A percentile compares a stretch with the other conserved stretches of the same genome.
These are phyloP conservation scores for Rhagophthalmus giganteus DNA, from an alignment of 2,888 invertebrate species.

Conservation along the genomic window DNA sequence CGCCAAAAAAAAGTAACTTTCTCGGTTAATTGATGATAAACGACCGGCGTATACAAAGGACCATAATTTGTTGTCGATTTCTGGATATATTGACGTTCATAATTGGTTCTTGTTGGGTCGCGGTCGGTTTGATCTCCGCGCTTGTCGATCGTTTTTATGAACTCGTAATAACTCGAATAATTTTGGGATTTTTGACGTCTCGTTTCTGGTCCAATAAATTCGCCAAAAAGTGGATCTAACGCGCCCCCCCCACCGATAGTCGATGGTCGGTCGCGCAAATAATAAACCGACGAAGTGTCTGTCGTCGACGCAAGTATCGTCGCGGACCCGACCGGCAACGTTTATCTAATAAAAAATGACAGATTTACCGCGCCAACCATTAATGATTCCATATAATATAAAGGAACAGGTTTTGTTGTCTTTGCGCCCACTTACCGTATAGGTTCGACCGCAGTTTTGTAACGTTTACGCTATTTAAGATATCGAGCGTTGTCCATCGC, in stretches of 20 bases:
- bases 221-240: no score
- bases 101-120: conserved; percentile 47
- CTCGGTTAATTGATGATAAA: conserved; percentile 55
- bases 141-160: conserved; percentile 23
- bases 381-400: conserved; percentile 36
- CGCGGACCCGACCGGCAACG: conserved; percentile 27
- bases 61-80: conserved; percentile 58
- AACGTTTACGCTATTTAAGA: conserved; percentile 29
- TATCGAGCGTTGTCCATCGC: conserved; percentile 19
- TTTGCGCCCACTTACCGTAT: conserved; percentile 35
- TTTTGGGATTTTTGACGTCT: conserved; percentile 6
- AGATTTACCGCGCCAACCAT: conserved; percentile 36
- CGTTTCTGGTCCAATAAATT: no score
- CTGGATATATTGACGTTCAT: conserved; percentile 55
- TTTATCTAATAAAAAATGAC: conserved; percentile 39
- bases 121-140: conserved; percentile 39
- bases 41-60: conserved; percentile 55
- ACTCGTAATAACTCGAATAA: conserved; percentile 7
- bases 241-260: no score
- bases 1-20: conserved; percentile 45
- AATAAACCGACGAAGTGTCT: conserved; percentile 31
- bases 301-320: conserved; percentile 19
- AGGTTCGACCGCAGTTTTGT: conserved; percentile 33
- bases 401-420: conserved; percentile 36
- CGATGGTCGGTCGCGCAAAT: no score